Evolutionary conservation across 2,888 invertebrate genomes (phyloP), one percentile per base, ranked within the genome.

Genomic region (Colostygia pectinataria): DNA sequence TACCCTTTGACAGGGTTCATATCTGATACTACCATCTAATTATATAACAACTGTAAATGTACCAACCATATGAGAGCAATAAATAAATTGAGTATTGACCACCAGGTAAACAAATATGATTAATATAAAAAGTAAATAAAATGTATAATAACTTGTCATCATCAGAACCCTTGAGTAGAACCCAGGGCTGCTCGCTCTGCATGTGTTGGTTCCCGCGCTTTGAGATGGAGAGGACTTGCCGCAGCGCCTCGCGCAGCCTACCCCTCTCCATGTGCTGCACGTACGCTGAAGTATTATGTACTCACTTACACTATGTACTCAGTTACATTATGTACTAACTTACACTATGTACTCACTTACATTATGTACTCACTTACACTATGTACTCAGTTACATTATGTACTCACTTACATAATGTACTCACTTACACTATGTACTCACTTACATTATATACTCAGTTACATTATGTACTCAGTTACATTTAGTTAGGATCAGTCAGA

Each of bases 161-260:
- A 1, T 92, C 93, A 1, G 83, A 91, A 18, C 97, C 96, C 78
- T 99, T 99, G 4, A 98, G 91, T 61, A 97, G 90, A 4, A 96
- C 96, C 99, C 99, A 99, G 0, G 99, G 99, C 75, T 98, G 95
- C 59, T 95, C 94, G 1, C 92, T 87, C 87, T 99, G 99, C 95
- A 99, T 97, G 78, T 97, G 98, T 71, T 98, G 98, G 91, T 99
- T 99, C 3, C 99, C 99, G 59, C 96, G 93, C 1, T 97, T 93
- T 0, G 99, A 98, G 49, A 99, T 95, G 1, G 68, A 55, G 63
- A 99, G 86, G 60, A 99, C 94, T 75, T 95, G 94, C 8, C 95
- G 91, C 10, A 99, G 92, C 0, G 96, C 96, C 66, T 99, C 98
- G 14, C 98, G 91, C 13, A 98, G 85, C 57, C 94, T 94, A 0